Evolutionary conservation across 2,797 vertebrate species (phyloP).

Genomic region (Macrochelys suwanniensis): DNA sequence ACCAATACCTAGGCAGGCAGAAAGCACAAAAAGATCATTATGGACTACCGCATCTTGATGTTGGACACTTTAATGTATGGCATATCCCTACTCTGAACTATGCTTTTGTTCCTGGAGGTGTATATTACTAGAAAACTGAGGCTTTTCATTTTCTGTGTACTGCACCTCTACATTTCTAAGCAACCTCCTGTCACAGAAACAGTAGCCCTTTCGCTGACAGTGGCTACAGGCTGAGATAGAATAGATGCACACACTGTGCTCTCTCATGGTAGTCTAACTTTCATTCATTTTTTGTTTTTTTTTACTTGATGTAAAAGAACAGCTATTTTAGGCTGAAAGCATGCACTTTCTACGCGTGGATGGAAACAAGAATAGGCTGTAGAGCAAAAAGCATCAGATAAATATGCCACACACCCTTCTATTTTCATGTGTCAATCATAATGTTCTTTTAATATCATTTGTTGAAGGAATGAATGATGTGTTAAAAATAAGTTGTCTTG

Average conservation of each 20-base stretch:
- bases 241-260: fast-evolving
- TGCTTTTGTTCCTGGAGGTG: background rate
- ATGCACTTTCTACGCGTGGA: fast-evolving
- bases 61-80: background rate
- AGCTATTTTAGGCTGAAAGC: background rate
- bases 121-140: background rate
- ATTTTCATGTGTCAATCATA: slow-evolving; percentile 22
- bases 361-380: fast-evolving
- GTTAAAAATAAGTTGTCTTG: slow-evolving; percentile 71
- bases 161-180: background rate
- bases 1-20: background rate
- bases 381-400: background rate
- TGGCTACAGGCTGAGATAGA: background rate
- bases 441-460: slow-evolving; percentile 51
- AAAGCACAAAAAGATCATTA: background rate
- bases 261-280: fast-evolving
- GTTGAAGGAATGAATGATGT: slow-evolving; percentile 54
- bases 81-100: slow-evolving; percentile 17
- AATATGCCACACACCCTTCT: slow-evolving; percentile 28
- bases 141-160: background rate
- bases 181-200: background rate
- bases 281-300: background rate
- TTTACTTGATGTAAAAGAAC: background rate
- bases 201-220: background rate
- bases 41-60: background rate